phyloP scores from a whole-genome alignment of 2,113 vertebrate genomes.

The Ceyx cyanopectus region DNA sequence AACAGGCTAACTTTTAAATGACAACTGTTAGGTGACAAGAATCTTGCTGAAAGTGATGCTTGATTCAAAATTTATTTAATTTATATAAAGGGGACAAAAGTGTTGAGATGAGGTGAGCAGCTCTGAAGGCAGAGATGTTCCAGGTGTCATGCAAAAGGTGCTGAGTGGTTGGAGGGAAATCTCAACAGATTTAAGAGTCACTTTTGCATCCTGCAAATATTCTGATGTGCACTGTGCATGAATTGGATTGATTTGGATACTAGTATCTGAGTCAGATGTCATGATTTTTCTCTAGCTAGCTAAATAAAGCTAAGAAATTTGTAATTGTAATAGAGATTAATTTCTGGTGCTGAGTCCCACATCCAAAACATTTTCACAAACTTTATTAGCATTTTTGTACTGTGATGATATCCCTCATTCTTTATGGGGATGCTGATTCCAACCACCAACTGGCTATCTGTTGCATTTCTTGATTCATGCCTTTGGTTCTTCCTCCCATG shows the following conservation, averaged over 20 bases:
- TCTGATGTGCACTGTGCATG: not conserved
- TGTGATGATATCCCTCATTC: not conserved
- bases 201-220: not conserved
- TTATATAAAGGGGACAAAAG: not conserved
- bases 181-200: not conserved
- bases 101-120: fast-evolving
- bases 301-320: not conserved
- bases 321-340: not conserved
- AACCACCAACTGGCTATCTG: not conserved
- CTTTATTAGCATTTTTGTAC: not conserved
- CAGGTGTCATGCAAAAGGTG: not conserved
- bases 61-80: not conserved
- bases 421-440: not conserved
- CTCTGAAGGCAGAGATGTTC: not conserved
- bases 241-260: not conserved
- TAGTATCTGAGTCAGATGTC: not conserved
- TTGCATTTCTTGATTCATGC: not conserved
- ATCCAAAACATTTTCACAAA: not conserved
- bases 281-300: not conserved
- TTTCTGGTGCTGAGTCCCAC: not conserved
- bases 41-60: not conserved
- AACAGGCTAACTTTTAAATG: not conserved
- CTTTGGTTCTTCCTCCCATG: not conserved
- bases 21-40: not conserved
- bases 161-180: not conserved